Evolutionary conservation across 2,113 vertebrate species (phyloP).

Genomic region (Tautogolabrus adspersus): DNA sequence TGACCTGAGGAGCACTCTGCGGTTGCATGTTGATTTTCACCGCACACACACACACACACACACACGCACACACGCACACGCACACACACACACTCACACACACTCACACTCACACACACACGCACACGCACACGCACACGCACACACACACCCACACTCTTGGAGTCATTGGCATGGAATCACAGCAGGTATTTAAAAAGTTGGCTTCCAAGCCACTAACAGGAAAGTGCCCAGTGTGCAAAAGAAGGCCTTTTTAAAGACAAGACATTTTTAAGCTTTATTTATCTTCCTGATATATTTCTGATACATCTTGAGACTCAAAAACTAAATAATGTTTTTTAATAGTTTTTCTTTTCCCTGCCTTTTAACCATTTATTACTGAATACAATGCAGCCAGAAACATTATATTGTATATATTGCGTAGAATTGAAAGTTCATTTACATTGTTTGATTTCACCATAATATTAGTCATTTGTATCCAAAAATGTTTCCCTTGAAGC

Average conservation of each 20-base stretch:
- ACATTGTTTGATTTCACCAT: background rate
- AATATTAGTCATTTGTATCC: background rate
- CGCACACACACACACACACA: background rate
- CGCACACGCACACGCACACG: conserved; percentile 17
- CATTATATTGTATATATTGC: background rate
- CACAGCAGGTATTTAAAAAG: conserved; percentile 33
- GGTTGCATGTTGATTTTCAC: conserved; percentile 16
- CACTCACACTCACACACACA: background rate
- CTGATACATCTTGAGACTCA: too few relatives aligned
- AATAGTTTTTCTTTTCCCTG: too few relatives aligned
- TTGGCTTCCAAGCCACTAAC: conserved; percentile 14
- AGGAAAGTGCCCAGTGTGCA: conserved; percentile 21
- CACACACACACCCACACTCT: conserved; percentile 8
- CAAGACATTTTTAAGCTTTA: background rate
- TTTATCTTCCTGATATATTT: background rate
- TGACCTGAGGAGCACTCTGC: conserved; percentile 59
- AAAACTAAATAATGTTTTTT: background rate
- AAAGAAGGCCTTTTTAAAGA: background rate
- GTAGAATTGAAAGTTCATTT: background rate
- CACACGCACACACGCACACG: conserved; percentile 20
- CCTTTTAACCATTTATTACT: too few relatives aligned
- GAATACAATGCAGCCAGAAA: too few relatives aligned
- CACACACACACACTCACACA: background rate
- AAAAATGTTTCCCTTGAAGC: background rate
- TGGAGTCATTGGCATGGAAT: conserved; percentile 32